Base-by-base conservation (phyloP, 2,113 vertebrate genomes). In the Felis chaus region DNA sequence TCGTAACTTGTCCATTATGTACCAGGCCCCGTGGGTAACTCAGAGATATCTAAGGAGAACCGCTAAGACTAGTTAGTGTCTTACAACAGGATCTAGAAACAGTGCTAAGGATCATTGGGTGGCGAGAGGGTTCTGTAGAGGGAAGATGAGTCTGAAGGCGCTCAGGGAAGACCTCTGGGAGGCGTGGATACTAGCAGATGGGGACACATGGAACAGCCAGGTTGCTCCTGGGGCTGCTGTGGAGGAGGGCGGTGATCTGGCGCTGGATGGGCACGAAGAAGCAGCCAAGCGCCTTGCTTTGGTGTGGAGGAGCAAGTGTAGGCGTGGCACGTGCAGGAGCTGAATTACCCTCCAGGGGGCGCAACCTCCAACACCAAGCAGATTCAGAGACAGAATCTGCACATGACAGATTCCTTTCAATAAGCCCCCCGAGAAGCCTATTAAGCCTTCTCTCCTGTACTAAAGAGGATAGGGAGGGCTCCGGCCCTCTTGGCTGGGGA, bases 151-250 rank as follows among this genome's bases (percentile, higher is more conserved):
- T 27, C 8, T 29, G 86, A 48, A 78, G 33, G 25, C 2, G 4
- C 29, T 50, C 45, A 0, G 33, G 10, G 31, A n/a, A 6, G 73
- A 16, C 10, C 31, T 18, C 69, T 8, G 21, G 69, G 14, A 73
- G 25, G 3, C 12, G 0, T 19, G 29, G 19, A 3, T 16, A 19
- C 2, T 36, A 10, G 5, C 8, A 33, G 13, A 29, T 3, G 0
- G 3, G 45, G 14, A 12, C 1, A 16, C 36, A 31, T 1, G 29
- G 82, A 45, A 23, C 23, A 23, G 3, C 19, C 36, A 25, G 55
- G 29, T 2, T 13, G 48, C 19, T 57, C 0, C 29, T 7, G 4
- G 3, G 13, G 61, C 48, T 82, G 16, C 41, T 36, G 33, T 21
- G 36, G 36, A 65, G 79, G 45, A 84, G 48, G 33, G 5, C 25